Percentiles rank a stretch among this genome's conserved stretches.
These are phyloP conservation scores for Lithophane semibrunnea DNA, from an alignment of 2,888 invertebrate species.

Conservation along the genomic window DNA sequence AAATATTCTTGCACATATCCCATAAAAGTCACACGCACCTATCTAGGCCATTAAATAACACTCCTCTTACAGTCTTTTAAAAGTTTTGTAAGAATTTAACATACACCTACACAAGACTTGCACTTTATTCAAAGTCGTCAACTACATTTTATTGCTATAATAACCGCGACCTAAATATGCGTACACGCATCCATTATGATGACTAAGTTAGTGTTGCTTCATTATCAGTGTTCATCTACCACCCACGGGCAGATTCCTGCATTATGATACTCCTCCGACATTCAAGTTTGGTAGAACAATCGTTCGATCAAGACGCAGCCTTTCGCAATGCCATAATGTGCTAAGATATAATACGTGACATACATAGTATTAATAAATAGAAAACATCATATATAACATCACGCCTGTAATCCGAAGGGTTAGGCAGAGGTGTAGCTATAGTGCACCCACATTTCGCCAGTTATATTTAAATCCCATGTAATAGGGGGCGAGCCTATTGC, in stretches of 20 bases:
- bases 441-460: background rate
- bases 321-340: conserved; percentile 19
- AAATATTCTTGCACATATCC: background rate
- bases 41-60: background rate
- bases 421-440: background rate
- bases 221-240: conserved; percentile 32
- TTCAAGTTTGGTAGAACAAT: conserved; percentile 40
- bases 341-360: background rate
- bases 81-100: background rate
- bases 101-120: conserved; percentile 25
- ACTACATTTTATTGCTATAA: conserved; percentile 18
- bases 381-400: background rate
- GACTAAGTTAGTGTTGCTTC: conserved; percentile 52
- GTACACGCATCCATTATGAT: conserved; percentile 42
- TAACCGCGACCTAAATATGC: conserved; percentile 37
- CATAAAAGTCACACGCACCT: background rate
- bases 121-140: conserved; percentile 14
- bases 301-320: conserved; percentile 6
- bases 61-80: background rate
- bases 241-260: conserved; percentile 60
- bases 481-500: background rate
- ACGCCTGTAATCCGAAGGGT: background rate
- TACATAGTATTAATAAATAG: no score
- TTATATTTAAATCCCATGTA: background rate
- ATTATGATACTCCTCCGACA: conserved; percentile 27